These are phyloP conservation scores for Rhipidura dahli DNA, from an alignment of 2,113 vertebrate genomes.

Conservation along the genomic window DNA sequence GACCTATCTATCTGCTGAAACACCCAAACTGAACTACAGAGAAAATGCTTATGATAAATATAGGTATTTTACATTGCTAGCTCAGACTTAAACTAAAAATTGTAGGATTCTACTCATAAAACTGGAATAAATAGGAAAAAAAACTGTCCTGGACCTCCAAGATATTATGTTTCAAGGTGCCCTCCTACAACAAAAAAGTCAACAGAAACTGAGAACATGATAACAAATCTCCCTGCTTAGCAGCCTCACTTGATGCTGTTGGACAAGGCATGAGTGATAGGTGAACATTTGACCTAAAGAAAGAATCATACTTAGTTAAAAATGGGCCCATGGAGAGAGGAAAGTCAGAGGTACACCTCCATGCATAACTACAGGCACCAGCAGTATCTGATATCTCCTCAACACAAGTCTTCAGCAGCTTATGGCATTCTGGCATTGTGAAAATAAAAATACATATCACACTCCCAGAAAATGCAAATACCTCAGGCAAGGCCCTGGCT, in stretches of 20 bases:
- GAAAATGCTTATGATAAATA: not conserved
- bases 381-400: not conserved
- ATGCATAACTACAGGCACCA: not conserved
- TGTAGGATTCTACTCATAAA: not conserved
- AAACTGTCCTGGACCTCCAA: not conserved
- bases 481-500: not conserved
- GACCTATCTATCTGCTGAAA: not conserved
- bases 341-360: not conserved
- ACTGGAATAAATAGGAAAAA: not conserved
- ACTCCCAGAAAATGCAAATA: not conserved
- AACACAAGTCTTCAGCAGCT: not conserved
- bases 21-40: not conserved
- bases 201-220: not conserved
- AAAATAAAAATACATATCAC: not conserved
- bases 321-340: not conserved
- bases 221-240: not conserved
- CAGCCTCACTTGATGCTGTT: not conserved
- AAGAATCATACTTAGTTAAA: not conserved
- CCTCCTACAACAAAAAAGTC: not conserved
- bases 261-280: rapidly evolving
- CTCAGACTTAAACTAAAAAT: not conserved
- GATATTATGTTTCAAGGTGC: not conserved
- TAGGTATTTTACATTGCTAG: not conserved
- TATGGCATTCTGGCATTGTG: not conserved
- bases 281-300: not conserved